Conservation (phyloP, 2,888 invertebrate genomes). For the Callyntrura sp. region DNA sequence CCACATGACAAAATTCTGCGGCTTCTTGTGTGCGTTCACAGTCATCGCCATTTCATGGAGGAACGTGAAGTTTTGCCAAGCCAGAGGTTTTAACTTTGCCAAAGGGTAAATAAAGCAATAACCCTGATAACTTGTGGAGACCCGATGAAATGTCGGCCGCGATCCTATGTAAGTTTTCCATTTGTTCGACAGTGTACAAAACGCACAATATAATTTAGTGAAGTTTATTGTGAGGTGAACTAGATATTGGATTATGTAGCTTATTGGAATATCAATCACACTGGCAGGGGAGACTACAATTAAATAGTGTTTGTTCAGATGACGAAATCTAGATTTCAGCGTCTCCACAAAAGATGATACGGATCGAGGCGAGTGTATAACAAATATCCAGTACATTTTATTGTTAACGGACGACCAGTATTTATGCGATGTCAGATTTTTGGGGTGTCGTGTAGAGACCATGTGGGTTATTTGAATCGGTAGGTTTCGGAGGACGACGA, state of each 20-base stretch:
- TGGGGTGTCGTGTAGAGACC: neutral
- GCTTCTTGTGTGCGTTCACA: conserved; percentile 30
- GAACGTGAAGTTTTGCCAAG: neutral
- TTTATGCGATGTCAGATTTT: neutral
- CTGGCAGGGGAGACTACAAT: conserved; percentile 24
- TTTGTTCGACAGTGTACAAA: neutral
- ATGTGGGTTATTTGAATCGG: neutral
- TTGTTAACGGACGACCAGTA: neutral
- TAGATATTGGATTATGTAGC: neutral
- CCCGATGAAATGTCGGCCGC: neutral
- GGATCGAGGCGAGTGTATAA: neutral
- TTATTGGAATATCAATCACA: neutral
- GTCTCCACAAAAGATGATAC: neutral
- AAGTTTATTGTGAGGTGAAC: conserved; percentile 28
- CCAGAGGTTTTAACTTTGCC: conserved; percentile 20
- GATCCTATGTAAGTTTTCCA: neutral
- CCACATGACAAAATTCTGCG: neutral
- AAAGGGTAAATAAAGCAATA: conserved; percentile 51
- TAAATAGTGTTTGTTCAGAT: conserved; percentile 33
- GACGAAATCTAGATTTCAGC: neutral
- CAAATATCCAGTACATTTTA: conserved; percentile 46
- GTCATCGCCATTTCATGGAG: conserved; percentile 1
- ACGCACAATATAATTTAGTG: conserved; percentile 39
- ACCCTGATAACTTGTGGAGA: neutral
- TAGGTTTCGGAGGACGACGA: neutral